A percentile compares a stretch with the other conserved stretches of the same genome.
Conservation (phyloP, 2,797 vertebrate genomes). For the Lepus townsendii region DNA sequence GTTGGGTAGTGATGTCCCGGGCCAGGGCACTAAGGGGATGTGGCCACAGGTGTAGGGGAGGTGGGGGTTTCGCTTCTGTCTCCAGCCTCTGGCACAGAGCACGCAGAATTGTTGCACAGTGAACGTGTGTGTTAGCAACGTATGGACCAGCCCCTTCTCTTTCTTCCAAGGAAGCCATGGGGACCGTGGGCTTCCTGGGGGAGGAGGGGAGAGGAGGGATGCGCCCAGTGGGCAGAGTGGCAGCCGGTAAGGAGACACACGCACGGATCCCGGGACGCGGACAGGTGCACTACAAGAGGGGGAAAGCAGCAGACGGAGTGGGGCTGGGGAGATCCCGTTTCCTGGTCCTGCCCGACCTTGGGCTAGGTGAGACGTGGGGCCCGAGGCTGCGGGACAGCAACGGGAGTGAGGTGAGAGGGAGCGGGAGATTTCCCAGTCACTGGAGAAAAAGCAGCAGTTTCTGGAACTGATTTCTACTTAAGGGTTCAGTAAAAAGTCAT, state of each 20-base stretch:
- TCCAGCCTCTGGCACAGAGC: accelerated
- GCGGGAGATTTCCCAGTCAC: background rate
- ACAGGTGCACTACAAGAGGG: background rate
- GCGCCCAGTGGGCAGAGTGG: background rate
- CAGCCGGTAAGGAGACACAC: background rate
- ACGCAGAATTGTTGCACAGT: accelerated
- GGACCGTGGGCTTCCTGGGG: background rate
- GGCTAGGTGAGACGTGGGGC: background rate
- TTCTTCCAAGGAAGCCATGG: background rate
- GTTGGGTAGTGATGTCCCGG: accelerated
- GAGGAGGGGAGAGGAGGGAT: background rate
- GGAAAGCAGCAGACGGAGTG: no score
- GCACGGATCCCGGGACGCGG: accelerated
- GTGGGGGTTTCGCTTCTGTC: background rate
- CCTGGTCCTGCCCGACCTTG: background rate
- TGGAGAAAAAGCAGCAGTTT: background rate
- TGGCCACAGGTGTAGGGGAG: accelerated
- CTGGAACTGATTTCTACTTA: background rate
- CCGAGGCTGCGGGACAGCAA: background rate
- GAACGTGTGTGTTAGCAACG: accelerated
- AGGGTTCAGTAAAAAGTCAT: background rate
- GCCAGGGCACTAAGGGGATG: accelerated
- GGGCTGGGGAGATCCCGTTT: background rate
- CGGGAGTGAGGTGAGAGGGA: background rate
- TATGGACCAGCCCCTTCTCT: no score